Percentiles rank a stretch among this genome's conserved stretches.
Conservation (phyloP, 2,797 vertebrate genomes). For the Pampus argenteus region DNA sequence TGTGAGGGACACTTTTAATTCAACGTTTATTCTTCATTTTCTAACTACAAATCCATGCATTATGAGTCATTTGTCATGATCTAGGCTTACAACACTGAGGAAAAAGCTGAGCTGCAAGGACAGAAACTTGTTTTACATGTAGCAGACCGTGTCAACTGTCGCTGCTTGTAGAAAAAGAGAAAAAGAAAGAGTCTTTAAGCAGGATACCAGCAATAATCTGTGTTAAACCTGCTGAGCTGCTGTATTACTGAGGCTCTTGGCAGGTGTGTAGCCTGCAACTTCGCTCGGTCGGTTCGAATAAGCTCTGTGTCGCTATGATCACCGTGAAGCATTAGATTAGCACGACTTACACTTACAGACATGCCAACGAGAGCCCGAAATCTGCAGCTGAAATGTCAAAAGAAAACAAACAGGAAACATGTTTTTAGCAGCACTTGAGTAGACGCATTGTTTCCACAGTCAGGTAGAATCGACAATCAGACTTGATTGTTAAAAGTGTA, state of each 20-base stretch:
- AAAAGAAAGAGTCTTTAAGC: conserved; percentile 28
- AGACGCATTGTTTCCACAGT: background rate
- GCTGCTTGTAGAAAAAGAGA: conserved; percentile 40
- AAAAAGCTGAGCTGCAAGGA: conserved; percentile 34
- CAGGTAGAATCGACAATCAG: no score
- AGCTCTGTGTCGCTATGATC: conserved; percentile 35
- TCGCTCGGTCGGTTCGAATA: conserved; percentile 56
- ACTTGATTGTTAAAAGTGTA: no score
- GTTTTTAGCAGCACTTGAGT: conserved; percentile 11
- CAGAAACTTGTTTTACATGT: conserved; percentile 40
- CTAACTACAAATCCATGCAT: background rate
- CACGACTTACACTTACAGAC: conserved; percentile 10
- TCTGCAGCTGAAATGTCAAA: conserved; percentile 17
- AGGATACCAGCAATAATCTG: conserved; percentile 43
- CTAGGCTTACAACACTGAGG: background rate
- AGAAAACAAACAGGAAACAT: conserved; percentile 32
- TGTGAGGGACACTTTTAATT: background rate
- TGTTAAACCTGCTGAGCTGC: conserved; percentile 51
- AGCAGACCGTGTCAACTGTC: conserved; percentile 52
- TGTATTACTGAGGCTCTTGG: conserved; percentile 50
- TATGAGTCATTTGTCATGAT: background rate
- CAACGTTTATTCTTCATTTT: background rate
- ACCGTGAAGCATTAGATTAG: conserved; percentile 45
- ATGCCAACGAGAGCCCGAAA: conserved; percentile 16
- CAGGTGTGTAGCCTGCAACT: conserved; percentile 50